These are phyloP conservation scores for Pristionchus exspectatus DNA, from an alignment of 2,888 invertebrate genomes.

Conservation along the genomic window DNA sequence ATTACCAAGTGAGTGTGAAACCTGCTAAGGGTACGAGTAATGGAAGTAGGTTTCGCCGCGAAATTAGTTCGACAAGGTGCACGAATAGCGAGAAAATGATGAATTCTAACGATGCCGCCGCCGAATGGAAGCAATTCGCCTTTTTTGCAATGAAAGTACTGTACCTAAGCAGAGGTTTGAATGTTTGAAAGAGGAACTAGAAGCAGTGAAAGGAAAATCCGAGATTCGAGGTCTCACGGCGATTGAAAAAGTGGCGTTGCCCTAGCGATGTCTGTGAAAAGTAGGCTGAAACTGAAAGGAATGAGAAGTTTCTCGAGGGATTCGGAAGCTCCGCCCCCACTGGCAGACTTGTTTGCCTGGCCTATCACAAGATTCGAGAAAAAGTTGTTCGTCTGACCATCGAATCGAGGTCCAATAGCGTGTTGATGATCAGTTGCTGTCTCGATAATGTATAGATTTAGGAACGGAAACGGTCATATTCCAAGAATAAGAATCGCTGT, in stretches of 20 bases:
- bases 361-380: slow-evolving; percentile 30
- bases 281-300: not conserved
- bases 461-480: not conserved
- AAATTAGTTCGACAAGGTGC: not conserved
- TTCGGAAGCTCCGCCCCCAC: slow-evolving; percentile 15
- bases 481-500: too few species aligned
- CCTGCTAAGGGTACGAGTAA: not conserved
- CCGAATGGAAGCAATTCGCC: not conserved
- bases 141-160: not conserved
- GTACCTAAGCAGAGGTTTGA: not conserved
- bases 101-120: not conserved
- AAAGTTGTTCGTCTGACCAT: not conserved
- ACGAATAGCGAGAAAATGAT: not conserved
- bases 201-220: not conserved
- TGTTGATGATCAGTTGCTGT: not conserved
- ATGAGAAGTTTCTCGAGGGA: slow-evolving; percentile 17
- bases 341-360: not conserved
- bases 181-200: too few species aligned
- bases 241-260: not conserved
- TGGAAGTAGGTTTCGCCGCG: not conserved
- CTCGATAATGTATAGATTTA: not conserved
- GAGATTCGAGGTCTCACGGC: not conserved
- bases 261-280: not conserved
- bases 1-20: not conserved
- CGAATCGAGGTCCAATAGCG: not conserved